Percentiles rank a stretch among this genome's conserved stretches.
phyloP scores from a whole-genome alignment of 2,888 invertebrate species.

The Acanthacorydalis orientalis region DNA sequence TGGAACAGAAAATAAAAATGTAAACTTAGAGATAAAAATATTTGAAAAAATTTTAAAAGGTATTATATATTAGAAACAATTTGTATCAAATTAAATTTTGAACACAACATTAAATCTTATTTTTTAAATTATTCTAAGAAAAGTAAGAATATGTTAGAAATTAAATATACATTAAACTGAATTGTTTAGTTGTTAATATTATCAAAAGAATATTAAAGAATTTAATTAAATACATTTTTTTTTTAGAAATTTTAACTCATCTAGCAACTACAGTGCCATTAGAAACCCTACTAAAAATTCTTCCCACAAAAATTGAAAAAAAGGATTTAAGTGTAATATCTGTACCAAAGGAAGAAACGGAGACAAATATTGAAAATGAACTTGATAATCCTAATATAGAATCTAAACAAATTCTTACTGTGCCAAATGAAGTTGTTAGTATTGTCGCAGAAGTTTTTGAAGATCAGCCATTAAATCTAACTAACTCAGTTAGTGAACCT shows the following conservation, averaged over 20 bases:
- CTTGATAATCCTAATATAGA: not conserved
- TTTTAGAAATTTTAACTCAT: conserved; percentile 27
- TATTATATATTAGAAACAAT: not conserved
- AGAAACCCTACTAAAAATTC: conserved; percentile 25
- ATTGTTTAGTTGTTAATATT: too few species aligned
- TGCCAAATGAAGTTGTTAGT: not conserved
- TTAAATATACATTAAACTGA: too few species aligned
- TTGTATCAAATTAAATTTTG: not conserved
- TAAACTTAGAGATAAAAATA: not conserved
- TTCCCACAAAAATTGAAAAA: conserved; percentile 21
- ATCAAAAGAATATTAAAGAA: too few species aligned
- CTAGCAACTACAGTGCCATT: conserved; percentile 26
- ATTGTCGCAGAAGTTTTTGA: not conserved
- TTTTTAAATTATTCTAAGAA: conserved; percentile 4
- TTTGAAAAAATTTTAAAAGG: conserved; percentile 1
- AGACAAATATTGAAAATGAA: not conserved
- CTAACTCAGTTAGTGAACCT: not conserved
- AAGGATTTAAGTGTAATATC: not conserved
- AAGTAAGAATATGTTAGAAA: too few species aligned
- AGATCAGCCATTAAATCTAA: not conserved
- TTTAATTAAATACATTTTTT: too few species aligned
- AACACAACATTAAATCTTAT: not conserved
- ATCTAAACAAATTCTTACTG: not conserved
- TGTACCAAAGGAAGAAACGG: not conserved
- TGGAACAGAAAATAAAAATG: too few species aligned